Evolutionary conservation across 1,140 invertebrate species (phyloP), one percentile per base, ranked within the genome.

Genomic region (Atta colombica): DNA sequence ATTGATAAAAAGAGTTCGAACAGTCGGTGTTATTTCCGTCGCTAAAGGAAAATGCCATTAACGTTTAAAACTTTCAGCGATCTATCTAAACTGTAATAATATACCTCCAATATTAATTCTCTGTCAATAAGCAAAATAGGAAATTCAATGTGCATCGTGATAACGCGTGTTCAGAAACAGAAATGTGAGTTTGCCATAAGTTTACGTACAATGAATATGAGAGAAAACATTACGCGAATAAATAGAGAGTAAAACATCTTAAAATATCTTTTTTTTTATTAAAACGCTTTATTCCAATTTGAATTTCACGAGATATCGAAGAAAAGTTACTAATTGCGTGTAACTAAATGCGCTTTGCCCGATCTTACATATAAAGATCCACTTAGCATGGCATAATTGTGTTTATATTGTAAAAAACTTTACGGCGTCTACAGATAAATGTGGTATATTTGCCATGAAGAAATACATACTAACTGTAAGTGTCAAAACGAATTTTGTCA

Each of bases 31-130:
- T 78, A 61, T 35, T 65, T 78, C 18, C 10, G 8, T 65, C 28
- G 45, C 28, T 14, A n/a, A 66, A 25, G 8, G 3, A 66, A 53
- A 7, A 51, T 25, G 3, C 10, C 35, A 28, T 21, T 61, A 39
- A 75, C 7, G 4, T 35, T 75, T 45, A 28, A 63, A 77, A 45
- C n/a, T 35, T 78, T 65, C 12, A 78, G 2, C 18, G 28, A 53
- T n/a, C 6, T 66, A 35, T 66, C 18, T n/a, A 31, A 78, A 66
- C 18, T 14, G 5, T 31, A 3, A 3, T 72, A 61, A 3, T 72
- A 61, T 49, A 63, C 7, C 0, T 31, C 31, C 18, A 2, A 14
- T 12, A 25, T 68, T 49, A 45, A 78, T n/a, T 80, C 49, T 53
- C n/a, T n/a, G 8, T 12, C 16, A 60, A n/a, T n/a, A 18, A 39